Evolutionary conservation across 2,888 invertebrate species (phyloP), one percentile per base, ranked within the genome.

Genomic region (Cheilosia urbana): DNA sequence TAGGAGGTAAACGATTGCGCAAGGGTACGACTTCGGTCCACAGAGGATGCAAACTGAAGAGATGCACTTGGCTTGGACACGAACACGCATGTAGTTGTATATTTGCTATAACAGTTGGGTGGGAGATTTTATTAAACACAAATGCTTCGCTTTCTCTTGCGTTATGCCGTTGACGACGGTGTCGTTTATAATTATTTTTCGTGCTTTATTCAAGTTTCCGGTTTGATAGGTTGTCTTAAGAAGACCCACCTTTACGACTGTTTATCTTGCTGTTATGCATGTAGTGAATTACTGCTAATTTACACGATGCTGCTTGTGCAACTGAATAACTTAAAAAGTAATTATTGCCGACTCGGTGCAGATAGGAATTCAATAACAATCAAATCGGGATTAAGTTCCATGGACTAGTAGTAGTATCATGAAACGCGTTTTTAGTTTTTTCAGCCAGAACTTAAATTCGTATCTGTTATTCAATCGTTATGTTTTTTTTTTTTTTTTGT

Each of bases 1-100:
- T 89, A 45, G 88, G 91, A 89, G 92, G 91, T 91, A 91, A 85
- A 71, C 55, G 45, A 57, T 76, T 76, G 34, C 55, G 27, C 65
- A 81, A 81, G 66, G 55, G 71, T 76, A 62, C 81, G 62, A 68
- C 13, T 63, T 68, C 71, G 49, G 75, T 75, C 75, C 69, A 75
- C 4, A 27, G n/a, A 55, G 42, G 60, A 68, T 76, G 77, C 69
- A 69, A 42, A 53, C 27, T 60, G 17, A 42, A 49, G n/a, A 71
- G 40, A 65, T 73, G 83, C 72, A 79, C 62, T 79, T 69, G 88
- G 89, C 62, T 73, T 69, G 88, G 89, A 82, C 63, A 49, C 60
- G 51, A 62, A 49, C 40, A 49, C 58, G 21, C 65, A 49, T 30
- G 7, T 58, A 63, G 51, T 42, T 17, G 24, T 45, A 58, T 34